These are phyloP conservation scores for Chirona hameri DNA, from an alignment of 2,888 invertebrate genomes.

Conservation along the genomic window DNA sequence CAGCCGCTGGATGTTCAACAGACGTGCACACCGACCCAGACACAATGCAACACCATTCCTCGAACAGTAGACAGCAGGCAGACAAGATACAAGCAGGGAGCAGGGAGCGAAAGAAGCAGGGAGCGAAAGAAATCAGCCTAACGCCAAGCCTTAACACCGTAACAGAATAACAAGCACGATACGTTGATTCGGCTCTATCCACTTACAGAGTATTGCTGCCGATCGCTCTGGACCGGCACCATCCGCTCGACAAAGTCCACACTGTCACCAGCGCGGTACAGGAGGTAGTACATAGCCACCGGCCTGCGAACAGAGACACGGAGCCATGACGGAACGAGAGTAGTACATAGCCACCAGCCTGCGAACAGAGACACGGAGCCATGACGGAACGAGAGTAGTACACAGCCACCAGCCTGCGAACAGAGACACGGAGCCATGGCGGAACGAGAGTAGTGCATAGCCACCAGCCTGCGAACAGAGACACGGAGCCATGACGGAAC, in stretches of 20 bases:
- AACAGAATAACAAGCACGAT: no score
- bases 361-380: not conserved
- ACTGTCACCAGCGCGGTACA: not conserved
- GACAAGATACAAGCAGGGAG: no score
- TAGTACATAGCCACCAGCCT: not conserved
- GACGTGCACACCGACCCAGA: no score
- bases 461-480: not conserved
- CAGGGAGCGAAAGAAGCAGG: no score
- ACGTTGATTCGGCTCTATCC: no score
- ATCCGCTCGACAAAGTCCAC: not conserved
- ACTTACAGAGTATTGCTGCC: not conserved
- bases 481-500: no score
- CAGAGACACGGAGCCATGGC: not conserved
- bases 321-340: not conserved
- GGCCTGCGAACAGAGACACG: not conserved
- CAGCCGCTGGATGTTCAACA: no score
- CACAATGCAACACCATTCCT: no score
- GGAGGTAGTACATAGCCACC: not conserved
- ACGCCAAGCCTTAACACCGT: no score
- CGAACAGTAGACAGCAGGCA: no score
- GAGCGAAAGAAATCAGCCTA: no score
- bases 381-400: no score
- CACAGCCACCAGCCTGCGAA: not conserved
- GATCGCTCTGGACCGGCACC: not conserved
- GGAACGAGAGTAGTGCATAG: not conserved